Conservation (phyloP, 2,888 invertebrate species). For the Clepsis dumicolana region DNA sequence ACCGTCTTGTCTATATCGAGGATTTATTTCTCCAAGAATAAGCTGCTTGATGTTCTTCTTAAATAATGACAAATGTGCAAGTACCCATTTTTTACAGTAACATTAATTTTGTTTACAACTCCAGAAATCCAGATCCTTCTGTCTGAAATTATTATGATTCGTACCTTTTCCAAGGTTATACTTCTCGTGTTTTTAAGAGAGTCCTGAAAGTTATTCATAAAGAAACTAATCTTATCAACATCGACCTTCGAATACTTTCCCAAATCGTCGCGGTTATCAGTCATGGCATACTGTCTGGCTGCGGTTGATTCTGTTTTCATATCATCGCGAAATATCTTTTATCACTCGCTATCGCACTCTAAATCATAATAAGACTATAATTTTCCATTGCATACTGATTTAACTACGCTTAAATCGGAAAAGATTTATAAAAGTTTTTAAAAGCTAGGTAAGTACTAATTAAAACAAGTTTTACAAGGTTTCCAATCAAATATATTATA, state of each 20-base stretch:
- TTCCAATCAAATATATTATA: not conserved
- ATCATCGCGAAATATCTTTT: constrained; percentile 12
- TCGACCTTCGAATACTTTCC: constrained; percentile 60
- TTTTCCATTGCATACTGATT: constrained; percentile 1
- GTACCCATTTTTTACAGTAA: too few relatives aligned
- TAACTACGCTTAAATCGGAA: not conserved
- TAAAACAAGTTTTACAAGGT: not conserved
- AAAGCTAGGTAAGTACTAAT: not conserved
- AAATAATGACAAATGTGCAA: too few relatives aligned
- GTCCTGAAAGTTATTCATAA: constrained; percentile 19
- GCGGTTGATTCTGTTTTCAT: constrained; percentile 5
- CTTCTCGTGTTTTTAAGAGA: not conserved
- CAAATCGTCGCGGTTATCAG: constrained; percentile 55
- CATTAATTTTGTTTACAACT: not conserved
- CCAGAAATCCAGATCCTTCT: not conserved
- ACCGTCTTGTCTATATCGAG: constrained; percentile 18
- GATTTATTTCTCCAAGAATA: constrained; percentile 25
- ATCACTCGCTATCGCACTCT: constrained; percentile 1
- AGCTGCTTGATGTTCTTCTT: constrained; percentile 10
- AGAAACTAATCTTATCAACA: constrained; percentile 60
- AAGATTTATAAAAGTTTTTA: not conserved
- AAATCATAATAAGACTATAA: not conserved
- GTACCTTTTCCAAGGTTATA: not conserved
- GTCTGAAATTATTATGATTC: not conserved
- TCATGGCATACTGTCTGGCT: constrained; percentile 32